Evolutionary conservation across 1,140 invertebrate species (phyloP), one percentile per base, ranked within the genome.

Genomic region (Drosophila kohkoa): DNA sequence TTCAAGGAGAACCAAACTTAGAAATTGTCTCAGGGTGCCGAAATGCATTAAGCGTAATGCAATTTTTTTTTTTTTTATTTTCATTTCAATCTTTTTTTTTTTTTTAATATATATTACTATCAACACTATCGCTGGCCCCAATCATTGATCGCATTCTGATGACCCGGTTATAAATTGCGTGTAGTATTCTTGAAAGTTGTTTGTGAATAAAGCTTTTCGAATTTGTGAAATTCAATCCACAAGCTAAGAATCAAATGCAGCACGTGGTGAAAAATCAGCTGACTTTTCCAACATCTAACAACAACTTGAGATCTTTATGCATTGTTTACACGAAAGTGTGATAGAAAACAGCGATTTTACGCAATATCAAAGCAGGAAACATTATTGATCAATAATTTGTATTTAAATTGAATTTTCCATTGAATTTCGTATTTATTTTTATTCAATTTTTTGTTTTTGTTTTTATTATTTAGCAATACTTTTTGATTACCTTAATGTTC

Each of bases 111-210:
- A 5, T 65, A 35, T 55, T 41, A 54, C 55, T 74, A 38, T 10
- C 60, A 74, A 68, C 71, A 57, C 71, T 38, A 67, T 66, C 69
- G 52, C 69, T 66, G 51, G 60, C 60, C 60, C 52, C 52, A 51
- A 73, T 74, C 71, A 55, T 60, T 20, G 71, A 55, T 60, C 30
- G 71, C 64, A 25, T 68, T 64, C 64, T 46, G 71, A 68, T 74
- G 71, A 74, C 71, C 71, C 71, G 71, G 48, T 74, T 74, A 28
- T 54, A 60, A 57, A 69, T 49, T 68, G 48, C 41, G 16, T 28
- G 15, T 51, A 55, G 16, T 64, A 30, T 38, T 38, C 2, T 38
- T 10, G 7, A 35, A 28, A 35, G 20, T 25, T 25, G 20, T 25
- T 25, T 25, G 20, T 25, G 20, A 25, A 25, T 25, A 25, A 25